Evolutionary conservation across 64 coral and sea anemone species (phyloP).

Genomic region (Pocillopora damicornis): DNA sequence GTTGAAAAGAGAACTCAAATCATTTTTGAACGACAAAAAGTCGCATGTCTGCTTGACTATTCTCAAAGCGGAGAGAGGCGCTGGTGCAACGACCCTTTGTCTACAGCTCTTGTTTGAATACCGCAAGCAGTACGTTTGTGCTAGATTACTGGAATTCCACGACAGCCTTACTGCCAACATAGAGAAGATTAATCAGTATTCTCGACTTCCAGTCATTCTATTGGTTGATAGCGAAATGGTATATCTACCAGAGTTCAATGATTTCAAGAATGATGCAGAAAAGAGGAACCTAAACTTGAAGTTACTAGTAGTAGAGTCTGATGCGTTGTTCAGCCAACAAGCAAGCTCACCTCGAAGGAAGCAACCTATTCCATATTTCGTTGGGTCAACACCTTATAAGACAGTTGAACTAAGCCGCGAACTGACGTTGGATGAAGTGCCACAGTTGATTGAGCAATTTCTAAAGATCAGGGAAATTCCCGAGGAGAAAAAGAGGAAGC

Average conservation of each 20-base stretch:
- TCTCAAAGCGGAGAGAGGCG: constrained; percentile 67
- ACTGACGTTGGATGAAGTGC: constrained; percentile 37
- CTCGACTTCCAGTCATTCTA: constrained; percentile 57
- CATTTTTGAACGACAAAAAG: constrained; percentile 44
- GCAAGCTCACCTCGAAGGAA: neutral
- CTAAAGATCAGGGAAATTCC: constrained; percentile 42
- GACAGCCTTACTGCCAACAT: constrained; percentile 52
- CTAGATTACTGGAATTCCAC: constrained; percentile 59
- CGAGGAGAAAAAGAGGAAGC: constrained; percentile 27
- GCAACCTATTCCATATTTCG: constrained; percentile 27
- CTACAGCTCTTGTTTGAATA: constrained; percentile 64
- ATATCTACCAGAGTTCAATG: constrained; percentile 57
- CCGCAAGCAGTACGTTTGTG: constrained; percentile 57
- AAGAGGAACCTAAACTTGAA: constrained; percentile 49
- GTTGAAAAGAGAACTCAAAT: constrained; percentile 60
- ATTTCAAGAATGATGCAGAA: constrained; percentile 69
- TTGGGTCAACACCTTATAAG: constrained; percentile 46
- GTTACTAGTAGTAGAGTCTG: constrained; percentile 68
- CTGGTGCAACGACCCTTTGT: constrained; percentile 74
- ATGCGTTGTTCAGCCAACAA: constrained; percentile 21
- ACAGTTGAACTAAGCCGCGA: constrained; percentile 56
- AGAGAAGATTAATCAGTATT: constrained; percentile 52
- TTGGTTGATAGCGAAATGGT: constrained; percentile 72
- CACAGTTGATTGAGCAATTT: constrained; percentile 39
- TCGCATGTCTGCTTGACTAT: constrained; percentile 59